Evolutionary conservation across 2,113 vertebrate genomes (phyloP).

Genomic region (Oostethus manadensis): DNA sequence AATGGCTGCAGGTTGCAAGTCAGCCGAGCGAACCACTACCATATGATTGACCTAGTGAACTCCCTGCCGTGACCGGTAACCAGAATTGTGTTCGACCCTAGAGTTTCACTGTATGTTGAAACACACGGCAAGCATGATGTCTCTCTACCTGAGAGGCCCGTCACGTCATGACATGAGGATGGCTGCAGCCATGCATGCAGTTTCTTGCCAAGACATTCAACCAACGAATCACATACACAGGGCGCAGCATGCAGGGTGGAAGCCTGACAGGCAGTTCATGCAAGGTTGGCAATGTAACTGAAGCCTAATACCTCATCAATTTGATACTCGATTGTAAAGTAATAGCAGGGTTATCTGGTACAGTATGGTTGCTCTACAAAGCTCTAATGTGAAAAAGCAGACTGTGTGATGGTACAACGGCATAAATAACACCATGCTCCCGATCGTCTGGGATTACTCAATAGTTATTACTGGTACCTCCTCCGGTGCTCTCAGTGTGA

Average conservation of each 20-base stretch:
- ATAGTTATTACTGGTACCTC: conserved; percentile 27
- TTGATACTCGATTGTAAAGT: conserved; percentile 19
- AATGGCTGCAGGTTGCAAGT: too few species aligned
- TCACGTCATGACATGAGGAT: conserved; percentile 38
- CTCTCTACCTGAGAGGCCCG: conserved; percentile 30
- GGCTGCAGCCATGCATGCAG: conserved; percentile 60
- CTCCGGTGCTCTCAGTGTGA: neutral
- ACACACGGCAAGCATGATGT: conserved; percentile 31
- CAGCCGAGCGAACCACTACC: too few species aligned
- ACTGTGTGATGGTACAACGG: neutral
- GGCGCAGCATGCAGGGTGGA: conserved; percentile 25
- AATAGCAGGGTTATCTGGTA: conserved; percentile 30
- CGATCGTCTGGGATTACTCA: conserved; percentile 16
- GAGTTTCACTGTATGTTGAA: conserved; percentile 2
- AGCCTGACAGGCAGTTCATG: conserved; percentile 37
- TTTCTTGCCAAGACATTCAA: conserved; percentile 42
- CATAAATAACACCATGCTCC: conserved; percentile 4
- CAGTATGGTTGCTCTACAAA: conserved; percentile 3
- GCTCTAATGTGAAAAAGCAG: neutral
- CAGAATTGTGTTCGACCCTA: neutral
- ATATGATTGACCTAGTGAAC: too few species aligned
- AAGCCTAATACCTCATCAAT: conserved; percentile 33
- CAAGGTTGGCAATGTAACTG: conserved; percentile 36
- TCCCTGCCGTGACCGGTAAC: neutral
- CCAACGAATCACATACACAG: conserved; percentile 34